phyloP scores from a whole-genome alignment of 2,888 invertebrate genomes.

The Boloria selene region DNA sequence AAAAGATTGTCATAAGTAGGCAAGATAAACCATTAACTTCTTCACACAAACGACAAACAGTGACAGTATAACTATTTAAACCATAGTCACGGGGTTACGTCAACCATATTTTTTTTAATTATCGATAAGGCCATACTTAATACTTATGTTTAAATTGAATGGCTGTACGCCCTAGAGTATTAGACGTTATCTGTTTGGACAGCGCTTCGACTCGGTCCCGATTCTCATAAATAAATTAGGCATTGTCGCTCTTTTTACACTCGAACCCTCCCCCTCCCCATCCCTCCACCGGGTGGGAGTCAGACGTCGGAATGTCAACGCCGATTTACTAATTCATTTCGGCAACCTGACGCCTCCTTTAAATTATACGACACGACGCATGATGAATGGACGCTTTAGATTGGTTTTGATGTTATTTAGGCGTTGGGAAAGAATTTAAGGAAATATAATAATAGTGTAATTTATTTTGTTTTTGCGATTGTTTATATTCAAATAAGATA shows the following conservation, averaged over 20 bases:
- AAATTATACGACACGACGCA: constrained; percentile 49
- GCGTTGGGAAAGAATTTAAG: not conserved
- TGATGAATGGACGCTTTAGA: constrained; percentile 7
- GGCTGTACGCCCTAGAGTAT: not conserved
- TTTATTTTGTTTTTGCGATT: too few species aligned
- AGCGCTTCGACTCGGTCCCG: constrained; percentile 46
- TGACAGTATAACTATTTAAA: too few species aligned
- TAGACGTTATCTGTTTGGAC: constrained; percentile 34
- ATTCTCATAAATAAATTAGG: constrained; percentile 78
- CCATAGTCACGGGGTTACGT: too few species aligned
- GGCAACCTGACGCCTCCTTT: constrained; percentile 54
- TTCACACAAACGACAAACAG: too few species aligned
- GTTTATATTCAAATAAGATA: too few species aligned
- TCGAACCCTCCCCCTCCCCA: not conserved
- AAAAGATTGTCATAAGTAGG: too few species aligned
- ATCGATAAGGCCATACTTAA: not conserved
- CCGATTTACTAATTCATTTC: constrained; percentile 77
- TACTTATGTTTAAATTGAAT: constrained; percentile 16
- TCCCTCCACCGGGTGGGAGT: constrained; percentile 45
- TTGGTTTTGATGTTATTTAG: constrained; percentile 1
- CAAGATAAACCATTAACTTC: too few species aligned
- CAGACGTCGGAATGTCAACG: constrained; percentile 67
- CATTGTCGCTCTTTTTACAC: constrained; percentile 69
- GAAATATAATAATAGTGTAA: not conserved
- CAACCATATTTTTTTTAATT: constrained; percentile 5